Evolutionary conservation across 2,888 invertebrate genomes (phyloP).

Genomic region (Auanema freiburgensis): DNA sequence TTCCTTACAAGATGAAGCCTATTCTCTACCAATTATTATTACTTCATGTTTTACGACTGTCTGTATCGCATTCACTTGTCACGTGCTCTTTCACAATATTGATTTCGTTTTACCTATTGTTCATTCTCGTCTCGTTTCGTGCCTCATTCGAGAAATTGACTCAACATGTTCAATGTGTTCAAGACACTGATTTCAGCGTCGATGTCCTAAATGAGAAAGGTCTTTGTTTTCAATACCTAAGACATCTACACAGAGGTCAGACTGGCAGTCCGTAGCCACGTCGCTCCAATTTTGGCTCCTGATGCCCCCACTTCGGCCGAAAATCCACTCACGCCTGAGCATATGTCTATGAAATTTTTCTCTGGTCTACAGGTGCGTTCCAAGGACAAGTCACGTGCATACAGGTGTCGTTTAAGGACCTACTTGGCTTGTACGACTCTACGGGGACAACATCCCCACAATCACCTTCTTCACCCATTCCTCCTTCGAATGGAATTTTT

Average conservation of each 20-base stretch:
- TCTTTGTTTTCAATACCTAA: too few relatives aligned
- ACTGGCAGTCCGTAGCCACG: slow-evolving; percentile 14
- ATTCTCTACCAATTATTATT: too few relatives aligned
- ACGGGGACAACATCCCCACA: background rate
- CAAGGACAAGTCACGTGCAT: background rate
- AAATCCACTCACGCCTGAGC: slow-evolving; percentile 18
- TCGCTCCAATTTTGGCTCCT: slow-evolving; percentile 8
- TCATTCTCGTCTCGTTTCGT: too few relatives aligned
- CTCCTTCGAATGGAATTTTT: slow-evolving; percentile 4
- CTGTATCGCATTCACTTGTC: too few relatives aligned
- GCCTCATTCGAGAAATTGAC: too few relatives aligned
- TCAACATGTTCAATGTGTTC: too few relatives aligned
- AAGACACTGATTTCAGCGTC: too few relatives aligned
- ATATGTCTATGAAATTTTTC: slow-evolving; percentile 50
- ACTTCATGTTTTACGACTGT: too few relatives aligned
- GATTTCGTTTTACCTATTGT: too few relatives aligned
- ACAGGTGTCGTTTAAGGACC: slow-evolving; percentile 14
- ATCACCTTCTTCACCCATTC: slow-evolving; percentile 20
- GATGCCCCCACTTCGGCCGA: slow-evolving; percentile 21
- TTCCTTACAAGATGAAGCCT: too few relatives aligned
- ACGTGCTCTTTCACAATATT: too few relatives aligned
- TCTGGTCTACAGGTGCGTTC: slow-evolving; percentile 46
- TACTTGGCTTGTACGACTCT: slow-evolving; percentile 25
- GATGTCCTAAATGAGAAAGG: too few relatives aligned
- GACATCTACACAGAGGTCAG: slow-evolving; percentile 5